A percentile compares a stretch with the other conserved stretches of the same genome.
These are phyloP conservation scores for Rhabdornis inornatus DNA, from an alignment of 2,113 vertebrate species.

Conservation along the genomic window DNA sequence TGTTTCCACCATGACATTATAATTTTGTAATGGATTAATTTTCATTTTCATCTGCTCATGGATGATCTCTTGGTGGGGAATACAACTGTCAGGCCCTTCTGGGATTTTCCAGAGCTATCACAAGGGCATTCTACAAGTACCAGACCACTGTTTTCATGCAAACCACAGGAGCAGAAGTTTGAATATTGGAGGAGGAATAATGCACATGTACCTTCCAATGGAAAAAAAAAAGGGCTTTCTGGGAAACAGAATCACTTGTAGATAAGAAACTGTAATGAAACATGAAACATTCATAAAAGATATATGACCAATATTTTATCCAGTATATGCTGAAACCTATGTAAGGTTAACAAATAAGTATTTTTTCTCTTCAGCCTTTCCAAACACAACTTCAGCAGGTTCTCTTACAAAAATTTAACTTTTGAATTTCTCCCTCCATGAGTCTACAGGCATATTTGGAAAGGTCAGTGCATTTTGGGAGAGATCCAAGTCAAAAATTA, in stretches of 20 bases:
- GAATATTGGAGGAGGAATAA: not conserved
- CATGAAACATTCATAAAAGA: not conserved
- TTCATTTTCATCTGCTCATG: not conserved
- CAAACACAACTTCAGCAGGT: not conserved
- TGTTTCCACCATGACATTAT: not conserved
- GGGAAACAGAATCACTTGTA: not conserved
- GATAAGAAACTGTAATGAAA: not conserved
- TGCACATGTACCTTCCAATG: not conserved
- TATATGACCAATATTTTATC: not conserved
- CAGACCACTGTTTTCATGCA: not conserved
- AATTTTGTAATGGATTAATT: conserved; percentile 10
- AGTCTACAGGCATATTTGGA: not conserved
- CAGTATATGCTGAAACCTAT: not conserved
- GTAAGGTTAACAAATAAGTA: not conserved
- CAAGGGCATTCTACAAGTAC: not conserved
- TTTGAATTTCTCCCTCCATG: not conserved
- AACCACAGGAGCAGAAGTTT: not conserved
- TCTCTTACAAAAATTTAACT: not conserved
- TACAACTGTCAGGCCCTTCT: not conserved
- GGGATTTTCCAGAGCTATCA: not conserved
- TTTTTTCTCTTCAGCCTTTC: not conserved
- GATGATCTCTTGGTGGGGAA: not conserved
- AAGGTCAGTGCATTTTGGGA: not conserved
- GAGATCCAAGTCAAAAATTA: not conserved
- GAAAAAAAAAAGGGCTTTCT: not conserved